A percentile compares a stretch with the other conserved stretches of the same genome.
Conservation (phyloP, 1,140 invertebrate genomes). For the Mesaphorura yosii region DNA sequence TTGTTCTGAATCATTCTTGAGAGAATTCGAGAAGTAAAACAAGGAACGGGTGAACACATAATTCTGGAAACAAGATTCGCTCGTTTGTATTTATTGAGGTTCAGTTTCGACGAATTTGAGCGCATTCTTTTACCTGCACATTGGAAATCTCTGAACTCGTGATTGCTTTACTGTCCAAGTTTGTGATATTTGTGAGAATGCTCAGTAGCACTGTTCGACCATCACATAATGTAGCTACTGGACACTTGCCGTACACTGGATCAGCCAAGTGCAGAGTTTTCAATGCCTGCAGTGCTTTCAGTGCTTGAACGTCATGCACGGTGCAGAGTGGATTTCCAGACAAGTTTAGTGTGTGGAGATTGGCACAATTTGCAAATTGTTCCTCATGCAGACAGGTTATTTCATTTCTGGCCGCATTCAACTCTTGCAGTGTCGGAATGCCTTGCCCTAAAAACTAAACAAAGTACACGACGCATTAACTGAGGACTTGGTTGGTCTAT, state of each 20-base stretch:
- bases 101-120: background rate
- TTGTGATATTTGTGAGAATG: constrained; percentile 7
- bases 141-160: constrained; percentile 5
- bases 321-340: constrained; percentile 25
- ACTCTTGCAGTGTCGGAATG: constrained; percentile 9
- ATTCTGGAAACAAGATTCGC: constrained; percentile 2
- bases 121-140: constrained; percentile 9
- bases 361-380: constrained; percentile 13
- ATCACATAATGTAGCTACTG: constrained; percentile 19
- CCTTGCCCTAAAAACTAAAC: constrained; percentile 22
- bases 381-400: constrained; percentile 12
- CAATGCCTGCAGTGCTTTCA: constrained; percentile 11
- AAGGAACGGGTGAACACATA: constrained; percentile 13
- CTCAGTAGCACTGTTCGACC: constrained; percentile 18
- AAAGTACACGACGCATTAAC: background rate
- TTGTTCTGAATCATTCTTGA: background rate
- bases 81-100: background rate
- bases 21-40: constrained; percentile 17
- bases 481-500: background rate
- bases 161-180: constrained; percentile 15
- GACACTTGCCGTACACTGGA: constrained; percentile 25
- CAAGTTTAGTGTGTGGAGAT: constrained; percentile 13
- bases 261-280: constrained; percentile 11
- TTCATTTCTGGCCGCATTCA: constrained; percentile 19
- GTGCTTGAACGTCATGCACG: constrained; percentile 16